These are phyloP conservation scores for Oncorhynchus tshawytscha DNA, from an alignment of 2,113 vertebrate species.

Conservation along the genomic window DNA sequence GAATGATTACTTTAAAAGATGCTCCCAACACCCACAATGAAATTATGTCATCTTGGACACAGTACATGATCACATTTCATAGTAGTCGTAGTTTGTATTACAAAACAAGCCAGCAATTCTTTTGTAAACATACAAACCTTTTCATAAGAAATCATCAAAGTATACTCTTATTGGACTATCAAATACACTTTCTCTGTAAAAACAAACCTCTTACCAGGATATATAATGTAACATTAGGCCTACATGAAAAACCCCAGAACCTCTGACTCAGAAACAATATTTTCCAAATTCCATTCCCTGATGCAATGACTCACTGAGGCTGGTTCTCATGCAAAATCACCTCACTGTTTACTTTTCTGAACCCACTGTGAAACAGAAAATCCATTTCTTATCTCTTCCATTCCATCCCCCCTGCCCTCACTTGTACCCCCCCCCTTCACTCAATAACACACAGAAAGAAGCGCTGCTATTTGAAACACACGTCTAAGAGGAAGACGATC, in stretches of 20 bases:
- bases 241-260: conserved; percentile 24
- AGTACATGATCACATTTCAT: background rate
- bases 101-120: background rate
- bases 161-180: conserved; percentile 13
- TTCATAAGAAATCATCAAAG: conserved; percentile 5
- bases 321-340: conserved; percentile 39
- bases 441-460: conserved; percentile 2
- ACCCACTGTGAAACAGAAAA: conserved; percentile 45
- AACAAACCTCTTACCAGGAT: conserved; percentile 23
- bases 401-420: conserved; percentile 7
- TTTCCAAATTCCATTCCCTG: conserved; percentile 48
- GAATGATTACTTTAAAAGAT: too few relatives aligned
- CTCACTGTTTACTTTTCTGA: conserved; percentile 50
- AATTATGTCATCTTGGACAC: too few relatives aligned
- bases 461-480: background rate
- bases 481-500: background rate
- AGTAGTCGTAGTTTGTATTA: background rate
- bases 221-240: conserved; percentile 5
- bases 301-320: conserved; percentile 14
- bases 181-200: conserved; percentile 1
- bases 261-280: conserved; percentile 36
- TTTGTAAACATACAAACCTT: conserved; percentile 3
- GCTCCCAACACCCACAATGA: too few relatives aligned
- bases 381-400: conserved; percentile 37
- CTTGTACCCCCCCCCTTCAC: background rate